phyloP scores from a whole-genome alignment of 2,888 invertebrate genomes.

The Dryadula phaetusa region DNA sequence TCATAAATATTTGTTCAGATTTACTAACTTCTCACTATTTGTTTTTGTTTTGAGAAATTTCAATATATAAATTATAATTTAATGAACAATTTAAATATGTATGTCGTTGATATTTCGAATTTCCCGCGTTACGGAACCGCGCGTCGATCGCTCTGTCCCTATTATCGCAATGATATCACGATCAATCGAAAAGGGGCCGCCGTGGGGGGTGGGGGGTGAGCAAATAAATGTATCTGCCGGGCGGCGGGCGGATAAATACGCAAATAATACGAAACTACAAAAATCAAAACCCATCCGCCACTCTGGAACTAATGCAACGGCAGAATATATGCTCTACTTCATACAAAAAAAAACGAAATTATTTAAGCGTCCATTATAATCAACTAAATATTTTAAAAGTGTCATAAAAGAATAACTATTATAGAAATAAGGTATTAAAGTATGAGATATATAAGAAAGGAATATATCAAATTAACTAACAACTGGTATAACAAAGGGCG shows the following conservation, averaged over 20 bases:
- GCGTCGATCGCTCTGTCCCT: constrained; percentile 71
- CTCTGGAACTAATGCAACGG: constrained; percentile 65
- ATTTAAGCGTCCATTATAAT: no score
- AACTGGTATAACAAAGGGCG: no score
- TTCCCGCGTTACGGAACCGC: constrained; percentile 69
- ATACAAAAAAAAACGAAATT: constrained; percentile 29
- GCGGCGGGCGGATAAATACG: constrained; percentile 83
- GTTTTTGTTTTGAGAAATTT: not conserved
- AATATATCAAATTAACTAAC: no score
- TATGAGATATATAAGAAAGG: no score
- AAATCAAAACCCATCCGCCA: constrained; percentile 84
- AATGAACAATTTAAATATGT: constrained; percentile 48
- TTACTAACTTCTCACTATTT: not conserved
- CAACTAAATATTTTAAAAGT: not conserved
- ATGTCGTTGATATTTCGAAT: constrained; percentile 69
- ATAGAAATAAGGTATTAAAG: not conserved
- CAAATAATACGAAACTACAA: constrained; percentile 85
- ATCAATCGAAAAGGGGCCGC: constrained; percentile 76
- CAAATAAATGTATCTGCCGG: constrained; percentile 83
- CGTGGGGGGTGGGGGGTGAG: constrained; percentile 55
- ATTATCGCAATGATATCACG: constrained; percentile 85
- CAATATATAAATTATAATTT: not conserved
- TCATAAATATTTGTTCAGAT: not conserved
- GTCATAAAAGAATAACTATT: not conserved
- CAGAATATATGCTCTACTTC: constrained; percentile 61